Base-by-base conservation (phyloP, 2,797 vertebrate genomes). In the Podargus strigoides region DNA sequence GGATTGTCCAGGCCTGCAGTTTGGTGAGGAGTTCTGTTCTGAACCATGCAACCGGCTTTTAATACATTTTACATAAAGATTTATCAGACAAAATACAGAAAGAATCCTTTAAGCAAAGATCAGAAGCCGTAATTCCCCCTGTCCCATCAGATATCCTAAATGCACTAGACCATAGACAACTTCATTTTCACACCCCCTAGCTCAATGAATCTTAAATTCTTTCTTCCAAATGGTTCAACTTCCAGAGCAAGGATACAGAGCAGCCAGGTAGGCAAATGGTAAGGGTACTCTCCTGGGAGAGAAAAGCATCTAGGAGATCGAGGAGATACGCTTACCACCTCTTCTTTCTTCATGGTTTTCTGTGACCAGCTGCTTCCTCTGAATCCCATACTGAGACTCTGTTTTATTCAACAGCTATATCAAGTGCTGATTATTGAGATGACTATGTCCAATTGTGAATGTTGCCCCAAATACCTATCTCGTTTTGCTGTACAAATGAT, bases 401-500 rank as follows among this genome's bases (percentile, higher is more conserved):
- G 28, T 26, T 89, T 63, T 34, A 53, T 20, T 56, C 27, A 21
- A 39, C 52, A 49, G 46, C 58, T 47, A 20, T 3, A n/a, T 10
- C 30, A 41, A 36, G 53, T 16, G 16, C 30, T 50, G 56, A 28
- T 69, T 49, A 69, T 7, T 0, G 5, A 75, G 62, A 56, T 30
- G 42, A 17, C 5, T 1, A 7, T 6, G 28, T 15, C 41, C 59
- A 81, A 64, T n/a, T 62, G 56, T 0, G 0, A 41, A 21, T 62
- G 68, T 53, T n/a, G 14, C 32, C 28, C 28, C 59, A 36, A 83
- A 64, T 23, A 73, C 8, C 16, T 7, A 1, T 10, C 27, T 12
- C 26, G 8, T 39, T 76, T 64, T 55, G 21, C 10, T 81, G 30
- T 42, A 75, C 62, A 79, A 85, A 72, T 37, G 13, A 47, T 11